Evolutionary conservation across 2,888 invertebrate species (phyloP).

Genomic region (Lasiommata megera): DNA sequence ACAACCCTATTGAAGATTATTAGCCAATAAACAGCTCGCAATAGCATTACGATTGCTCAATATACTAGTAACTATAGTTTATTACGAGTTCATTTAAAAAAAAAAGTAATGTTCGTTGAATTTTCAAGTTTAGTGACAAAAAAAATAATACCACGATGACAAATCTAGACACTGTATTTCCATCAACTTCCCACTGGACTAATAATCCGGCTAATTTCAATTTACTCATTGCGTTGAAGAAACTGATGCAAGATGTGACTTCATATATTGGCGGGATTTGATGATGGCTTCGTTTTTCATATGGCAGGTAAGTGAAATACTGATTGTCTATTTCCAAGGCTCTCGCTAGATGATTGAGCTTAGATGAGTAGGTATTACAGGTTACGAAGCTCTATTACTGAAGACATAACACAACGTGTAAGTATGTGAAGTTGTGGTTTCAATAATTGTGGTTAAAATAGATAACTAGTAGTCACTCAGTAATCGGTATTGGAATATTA

Average conservation of each 20-base stretch:
- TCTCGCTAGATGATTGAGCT: conserved; percentile 47
- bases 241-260: conserved; percentile 34
- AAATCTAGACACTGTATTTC: conserved; percentile 37
- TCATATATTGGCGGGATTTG: conserved; percentile 37
- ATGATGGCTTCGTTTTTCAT: conserved; percentile 35
- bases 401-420: background rate
- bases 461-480: no score
- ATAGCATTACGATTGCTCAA: no score
- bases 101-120: no score
- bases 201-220: conserved; percentile 48
- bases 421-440: conserved; percentile 18
- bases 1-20: no score
- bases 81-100: no score
- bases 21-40: no score
- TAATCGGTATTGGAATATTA: no score
- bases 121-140: no score
- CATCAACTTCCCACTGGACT: conserved; percentile 31
- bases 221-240: conserved; percentile 33
- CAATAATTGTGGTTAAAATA: no score
- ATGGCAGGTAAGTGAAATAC: background rate
- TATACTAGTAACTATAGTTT: no score
- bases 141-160: no score
- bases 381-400: conserved; percentile 52
- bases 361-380: conserved; percentile 54
- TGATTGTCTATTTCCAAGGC: conserved; percentile 45